Percentiles rank a stretch among this genome's conserved stretches.
phyloP scores from a whole-genome alignment of 2,113 vertebrate genomes.

The Galemys pyrenaicus region DNA sequence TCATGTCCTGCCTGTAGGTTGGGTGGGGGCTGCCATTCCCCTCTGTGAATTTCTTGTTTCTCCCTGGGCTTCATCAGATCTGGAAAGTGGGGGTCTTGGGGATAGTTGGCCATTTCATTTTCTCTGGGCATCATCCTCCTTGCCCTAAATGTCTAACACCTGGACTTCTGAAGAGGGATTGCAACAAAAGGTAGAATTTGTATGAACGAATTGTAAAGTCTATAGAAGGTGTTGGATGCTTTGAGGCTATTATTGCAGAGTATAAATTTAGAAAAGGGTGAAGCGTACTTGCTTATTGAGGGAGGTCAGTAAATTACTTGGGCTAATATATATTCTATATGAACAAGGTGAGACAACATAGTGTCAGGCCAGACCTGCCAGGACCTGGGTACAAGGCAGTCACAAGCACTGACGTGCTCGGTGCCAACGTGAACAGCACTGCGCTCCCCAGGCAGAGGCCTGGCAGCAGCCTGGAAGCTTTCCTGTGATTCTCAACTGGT shows the following conservation, averaged over 20 bases:
- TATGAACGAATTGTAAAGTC: not conserved
- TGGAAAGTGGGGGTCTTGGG: too few relatives aligned
- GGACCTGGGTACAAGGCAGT: not conserved
- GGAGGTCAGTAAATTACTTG: not conserved
- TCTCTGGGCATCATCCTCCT: too few relatives aligned
- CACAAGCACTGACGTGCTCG: not conserved
- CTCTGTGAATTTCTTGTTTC: too few relatives aligned
- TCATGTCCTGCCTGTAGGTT: too few relatives aligned
- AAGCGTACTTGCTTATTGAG: not conserved
- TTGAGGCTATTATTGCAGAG: not conserved
- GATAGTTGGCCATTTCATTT: too few relatives aligned
- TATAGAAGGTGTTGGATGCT: not conserved
- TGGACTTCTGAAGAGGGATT: not conserved
- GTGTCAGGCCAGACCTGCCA: not conserved
- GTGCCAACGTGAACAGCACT: not conserved
- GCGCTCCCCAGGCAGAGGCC: not conserved
- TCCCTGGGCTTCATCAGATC: too few relatives aligned
- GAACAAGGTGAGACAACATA: not conserved
- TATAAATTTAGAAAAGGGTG: not conserved
- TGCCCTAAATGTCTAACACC: not conserved
- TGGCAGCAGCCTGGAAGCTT: not conserved
- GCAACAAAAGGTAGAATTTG: not conserved
- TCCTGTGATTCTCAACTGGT: not conserved
- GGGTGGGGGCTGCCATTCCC: too few relatives aligned
- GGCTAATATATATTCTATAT: rapidly evolving